These are phyloP conservation scores for Drosophila anceps DNA, from an alignment of 2,888 invertebrate species.

Conservation along the genomic window DNA sequence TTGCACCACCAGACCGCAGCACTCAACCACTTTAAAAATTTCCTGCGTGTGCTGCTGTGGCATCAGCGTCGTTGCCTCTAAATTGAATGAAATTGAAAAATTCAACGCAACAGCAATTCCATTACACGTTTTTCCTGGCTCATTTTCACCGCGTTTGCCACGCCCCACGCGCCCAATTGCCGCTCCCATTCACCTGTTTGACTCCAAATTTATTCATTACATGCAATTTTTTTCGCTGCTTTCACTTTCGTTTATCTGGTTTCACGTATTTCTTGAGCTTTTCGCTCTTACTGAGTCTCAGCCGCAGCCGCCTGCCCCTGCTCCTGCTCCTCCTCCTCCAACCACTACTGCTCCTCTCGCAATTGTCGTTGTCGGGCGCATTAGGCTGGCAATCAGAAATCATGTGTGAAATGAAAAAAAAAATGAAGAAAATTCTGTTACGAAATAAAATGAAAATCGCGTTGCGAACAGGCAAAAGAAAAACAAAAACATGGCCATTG, in stretches of 20 bases:
- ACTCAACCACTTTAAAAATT: slow-evolving; percentile 54
- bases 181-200: slow-evolving; percentile 28
- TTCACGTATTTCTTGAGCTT: slow-evolving; percentile 45
- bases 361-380: slow-evolving; percentile 51
- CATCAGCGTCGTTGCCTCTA: slow-evolving; percentile 63
- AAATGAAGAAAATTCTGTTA: slow-evolving; percentile 38
- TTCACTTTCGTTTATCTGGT: slow-evolving; percentile 77
- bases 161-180: slow-evolving; percentile 2
- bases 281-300: slow-evolving; percentile 56
- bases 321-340: not conserved
- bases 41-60: slow-evolving; percentile 58
- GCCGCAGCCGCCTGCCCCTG: not conserved
- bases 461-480: slow-evolving; percentile 46
- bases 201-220: slow-evolving; percentile 82
- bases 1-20: slow-evolving; percentile 20
- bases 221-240: slow-evolving; percentile 75
- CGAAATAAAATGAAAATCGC: slow-evolving; percentile 77
- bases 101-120: slow-evolving; percentile 80
- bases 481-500: slow-evolving; percentile 49
- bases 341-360: not conserved
- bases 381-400: slow-evolving; percentile 83
- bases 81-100: slow-evolving; percentile 84
- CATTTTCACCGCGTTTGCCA: slow-evolving; percentile 75
- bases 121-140: slow-evolving; percentile 77
- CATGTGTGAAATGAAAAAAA: slow-evolving; percentile 80